Conservation (phyloP, 2,113 vertebrate species). For the Psittacus erithacus region DNA sequence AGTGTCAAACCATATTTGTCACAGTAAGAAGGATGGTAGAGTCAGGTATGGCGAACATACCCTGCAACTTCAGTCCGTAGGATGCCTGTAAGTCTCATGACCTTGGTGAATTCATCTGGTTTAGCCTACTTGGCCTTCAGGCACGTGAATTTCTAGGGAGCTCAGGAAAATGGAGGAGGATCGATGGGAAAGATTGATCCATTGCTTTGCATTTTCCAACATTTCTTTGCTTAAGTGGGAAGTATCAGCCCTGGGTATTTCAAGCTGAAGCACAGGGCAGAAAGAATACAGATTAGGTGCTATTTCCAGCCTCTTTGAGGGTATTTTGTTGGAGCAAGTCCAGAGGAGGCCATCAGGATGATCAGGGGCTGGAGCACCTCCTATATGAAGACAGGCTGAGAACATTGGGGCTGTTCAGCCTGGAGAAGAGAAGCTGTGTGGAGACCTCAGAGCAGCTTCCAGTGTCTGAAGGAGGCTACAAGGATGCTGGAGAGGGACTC, state of each 20-base stretch:
- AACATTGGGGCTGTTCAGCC: not conserved
- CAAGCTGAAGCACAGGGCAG: not conserved
- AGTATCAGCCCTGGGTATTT: not conserved
- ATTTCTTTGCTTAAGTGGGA: not conserved
- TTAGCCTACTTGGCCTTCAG: not conserved
- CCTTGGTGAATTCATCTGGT: not conserved
- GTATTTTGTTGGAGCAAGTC: not conserved
- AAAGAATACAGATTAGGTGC: not conserved
- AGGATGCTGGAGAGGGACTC: not conserved
- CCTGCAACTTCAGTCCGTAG: fast-evolving
- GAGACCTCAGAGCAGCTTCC: not conserved
- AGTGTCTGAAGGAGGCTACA: not conserved
- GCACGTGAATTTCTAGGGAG: not conserved
- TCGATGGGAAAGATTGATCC: not conserved
- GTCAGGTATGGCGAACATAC: not conserved
- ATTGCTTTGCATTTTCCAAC: not conserved
- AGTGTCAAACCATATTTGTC: not conserved
- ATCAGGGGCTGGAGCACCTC: not conserved
- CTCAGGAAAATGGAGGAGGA: not conserved
- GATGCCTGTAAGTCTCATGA: not conserved
- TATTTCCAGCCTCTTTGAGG: not conserved
- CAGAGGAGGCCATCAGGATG: not conserved
- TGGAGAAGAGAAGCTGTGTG: not conserved
- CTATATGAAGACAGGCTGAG: not conserved
- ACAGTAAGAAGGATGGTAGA: fast-evolving